A percentile compares a stretch with the other conserved stretches of the same genome.
phyloP scores from a whole-genome alignment of 2,113 vertebrate species.

The Ranitomeya variabilis region DNA sequence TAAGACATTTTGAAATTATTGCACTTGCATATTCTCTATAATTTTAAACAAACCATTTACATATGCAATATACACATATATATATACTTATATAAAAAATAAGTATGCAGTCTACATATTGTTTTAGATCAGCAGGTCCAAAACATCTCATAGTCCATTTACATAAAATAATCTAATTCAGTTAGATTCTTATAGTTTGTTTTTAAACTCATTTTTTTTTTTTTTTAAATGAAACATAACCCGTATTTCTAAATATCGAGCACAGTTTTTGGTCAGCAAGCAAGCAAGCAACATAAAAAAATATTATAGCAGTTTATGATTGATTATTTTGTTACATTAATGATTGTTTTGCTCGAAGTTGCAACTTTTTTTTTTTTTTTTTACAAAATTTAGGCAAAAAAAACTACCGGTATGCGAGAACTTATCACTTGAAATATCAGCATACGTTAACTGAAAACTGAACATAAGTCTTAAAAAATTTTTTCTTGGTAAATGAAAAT shows the following conservation, averaged over 20 bases:
- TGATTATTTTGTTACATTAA: background rate
- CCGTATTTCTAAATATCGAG: conserved; percentile 62
- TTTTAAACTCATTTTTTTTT: background rate
- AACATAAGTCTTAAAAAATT: no score
- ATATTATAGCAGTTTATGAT: background rate
- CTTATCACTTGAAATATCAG: background rate
- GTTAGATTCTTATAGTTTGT: background rate
- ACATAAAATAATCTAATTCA: conserved; percentile 1
- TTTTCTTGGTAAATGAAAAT: no score
- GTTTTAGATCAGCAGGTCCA: conserved; percentile 64
- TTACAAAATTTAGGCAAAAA: background rate
- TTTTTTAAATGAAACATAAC: conserved; percentile 60
- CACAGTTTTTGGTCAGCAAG: conserved; percentile 69
- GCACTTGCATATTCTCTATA: conserved; percentile 74
- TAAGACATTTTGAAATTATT: conserved; percentile 81
- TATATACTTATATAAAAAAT: conserved; percentile 66
- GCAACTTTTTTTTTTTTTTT: background rate
- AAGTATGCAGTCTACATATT: conserved; percentile 42
- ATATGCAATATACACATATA: conserved; percentile 63
- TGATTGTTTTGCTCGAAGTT: background rate
- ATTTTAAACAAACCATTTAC: conserved; percentile 67
- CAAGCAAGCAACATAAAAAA: background rate
- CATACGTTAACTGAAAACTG: background rate
- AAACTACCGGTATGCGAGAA: background rate
- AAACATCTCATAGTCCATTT: conserved; percentile 5